Percentiles rank a stretch among this genome's conserved stretches.
These are phyloP conservation scores for Syrmaticus mikado DNA, from an alignment of 2,113 vertebrate species.

Conservation along the genomic window DNA sequence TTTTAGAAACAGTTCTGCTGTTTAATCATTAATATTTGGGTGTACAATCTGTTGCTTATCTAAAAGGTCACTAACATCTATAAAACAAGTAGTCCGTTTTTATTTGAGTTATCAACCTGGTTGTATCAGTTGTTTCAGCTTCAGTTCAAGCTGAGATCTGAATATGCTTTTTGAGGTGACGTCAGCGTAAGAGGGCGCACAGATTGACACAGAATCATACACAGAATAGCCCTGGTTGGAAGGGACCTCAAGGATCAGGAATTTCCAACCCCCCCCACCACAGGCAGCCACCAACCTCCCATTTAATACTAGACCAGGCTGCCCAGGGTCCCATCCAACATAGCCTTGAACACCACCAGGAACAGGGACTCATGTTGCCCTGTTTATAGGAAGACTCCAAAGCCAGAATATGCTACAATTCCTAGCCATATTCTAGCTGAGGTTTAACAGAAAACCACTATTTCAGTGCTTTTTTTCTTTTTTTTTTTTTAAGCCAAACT, in stretches of 20 bases:
- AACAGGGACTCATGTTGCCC: not conserved
- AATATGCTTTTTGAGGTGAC: not conserved
- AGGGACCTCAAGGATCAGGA: too few species aligned
- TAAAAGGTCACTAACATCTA: not conserved
- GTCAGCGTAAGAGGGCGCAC: not conserved
- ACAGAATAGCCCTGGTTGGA: too few species aligned
- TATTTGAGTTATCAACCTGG: not conserved
- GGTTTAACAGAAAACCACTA: not conserved
- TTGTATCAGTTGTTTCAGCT: not conserved
- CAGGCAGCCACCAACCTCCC: too few species aligned
- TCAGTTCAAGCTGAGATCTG: not conserved
- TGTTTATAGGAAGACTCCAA: not conserved
- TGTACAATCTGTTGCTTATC: constrained; percentile 22
- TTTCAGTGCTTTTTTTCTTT: not conserved
- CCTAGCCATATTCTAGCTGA: not conserved
- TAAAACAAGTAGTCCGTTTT: not conserved
- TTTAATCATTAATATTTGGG: constrained; percentile 40
- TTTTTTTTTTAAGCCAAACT: not conserved
- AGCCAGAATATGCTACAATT: not conserved
- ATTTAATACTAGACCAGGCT: too few species aligned
- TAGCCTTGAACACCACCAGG: too few species aligned
- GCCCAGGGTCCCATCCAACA: too few species aligned
- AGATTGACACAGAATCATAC: not conserved
- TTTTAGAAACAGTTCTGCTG: not conserved
- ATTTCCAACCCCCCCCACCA: too few species aligned